A percentile compares a stretch with the other conserved stretches of the same genome.
Evolutionary conservation across 2,113 vertebrate genomes (phyloP).

Genomic region (Sander vitreus): DNA sequence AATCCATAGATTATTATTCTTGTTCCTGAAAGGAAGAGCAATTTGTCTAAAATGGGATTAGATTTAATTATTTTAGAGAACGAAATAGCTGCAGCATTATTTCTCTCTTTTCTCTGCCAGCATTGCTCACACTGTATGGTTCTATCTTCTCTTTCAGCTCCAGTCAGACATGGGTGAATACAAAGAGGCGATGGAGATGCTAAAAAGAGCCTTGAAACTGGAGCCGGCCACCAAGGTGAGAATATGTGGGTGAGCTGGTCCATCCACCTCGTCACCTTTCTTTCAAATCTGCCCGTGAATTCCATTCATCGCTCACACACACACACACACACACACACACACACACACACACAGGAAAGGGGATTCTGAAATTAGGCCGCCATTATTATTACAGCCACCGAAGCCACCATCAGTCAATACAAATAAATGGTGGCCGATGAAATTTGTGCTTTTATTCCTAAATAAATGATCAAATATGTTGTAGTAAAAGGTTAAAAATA

Average conservation of each 20-base stretch:
- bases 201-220: slow-evolving; percentile 88
- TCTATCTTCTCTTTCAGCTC: slow-evolving; percentile 80
- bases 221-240: slow-evolving; percentile 90
- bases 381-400: background rate
- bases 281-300: slow-evolving; percentile 18
- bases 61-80: slow-evolving; percentile 16
- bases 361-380: slow-evolving; percentile 13
- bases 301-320: background rate
- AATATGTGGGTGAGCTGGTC: slow-evolving; percentile 40
- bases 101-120: slow-evolving; percentile 3
- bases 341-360: background rate
- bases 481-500: background rate
- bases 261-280: background rate
- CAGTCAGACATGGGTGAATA: slow-evolving; percentile 87
- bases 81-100: slow-evolving; percentile 7
- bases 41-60: slow-evolving; percentile 19
- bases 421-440: background rate
- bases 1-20: slow-evolving; percentile 16
- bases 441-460: background rate
- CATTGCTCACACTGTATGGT: slow-evolving; percentile 1
- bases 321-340: no score
- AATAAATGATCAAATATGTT: background rate
- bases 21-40: slow-evolving; percentile 9
- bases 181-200: slow-evolving; percentile 83
- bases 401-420: background rate